Conservation (phyloP, 92 coral and sea anemone genomes). For the Palythoa heliodiscus region DNA sequence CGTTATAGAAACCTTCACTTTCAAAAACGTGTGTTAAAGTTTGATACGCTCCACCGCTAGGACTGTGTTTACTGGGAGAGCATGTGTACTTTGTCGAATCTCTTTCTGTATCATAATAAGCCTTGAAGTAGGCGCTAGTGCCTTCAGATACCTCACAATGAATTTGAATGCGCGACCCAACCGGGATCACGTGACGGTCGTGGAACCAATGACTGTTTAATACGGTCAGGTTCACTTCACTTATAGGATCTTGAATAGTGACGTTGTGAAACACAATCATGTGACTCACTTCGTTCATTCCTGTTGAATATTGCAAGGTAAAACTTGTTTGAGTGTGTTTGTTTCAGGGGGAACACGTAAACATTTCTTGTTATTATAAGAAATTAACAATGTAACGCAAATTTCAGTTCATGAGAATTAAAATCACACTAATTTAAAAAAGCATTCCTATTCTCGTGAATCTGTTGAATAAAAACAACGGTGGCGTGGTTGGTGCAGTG, state of each 20-base stretch:
- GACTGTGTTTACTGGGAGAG: constrained; percentile 14
- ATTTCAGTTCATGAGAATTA: too few species aligned
- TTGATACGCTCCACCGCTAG: constrained; percentile 48
- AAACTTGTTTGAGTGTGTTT: not conserved
- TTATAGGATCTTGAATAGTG: constrained; percentile 73
- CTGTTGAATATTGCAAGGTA: constrained; percentile 7
- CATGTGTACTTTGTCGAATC: constrained; percentile 22
- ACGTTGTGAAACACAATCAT: constrained; percentile 74
- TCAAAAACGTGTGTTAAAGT: constrained; percentile 54
- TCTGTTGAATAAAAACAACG: too few species aligned
- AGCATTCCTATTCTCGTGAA: too few species aligned
- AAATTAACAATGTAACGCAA: too few species aligned
- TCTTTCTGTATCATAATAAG: constrained; percentile 24
- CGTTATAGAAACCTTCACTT: constrained; percentile 42
- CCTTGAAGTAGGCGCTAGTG: constrained; percentile 60
- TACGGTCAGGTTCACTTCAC: constrained; percentile 53
- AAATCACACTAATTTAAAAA: too few species aligned
- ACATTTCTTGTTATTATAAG: too few species aligned
- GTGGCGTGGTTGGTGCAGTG: too few species aligned
- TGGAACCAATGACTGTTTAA: constrained; percentile 32
- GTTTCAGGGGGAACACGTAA: too few species aligned
- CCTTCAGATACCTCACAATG: constrained; percentile 59
- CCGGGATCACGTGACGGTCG: constrained; percentile 55
- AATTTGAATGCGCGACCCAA: constrained; percentile 44
- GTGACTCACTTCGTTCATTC: constrained; percentile 65